Evolutionary conservation across 2,113 vertebrate genomes (phyloP), one percentile per base, ranked within the genome.

Genomic region (Urocynchramus pylzowi): DNA sequence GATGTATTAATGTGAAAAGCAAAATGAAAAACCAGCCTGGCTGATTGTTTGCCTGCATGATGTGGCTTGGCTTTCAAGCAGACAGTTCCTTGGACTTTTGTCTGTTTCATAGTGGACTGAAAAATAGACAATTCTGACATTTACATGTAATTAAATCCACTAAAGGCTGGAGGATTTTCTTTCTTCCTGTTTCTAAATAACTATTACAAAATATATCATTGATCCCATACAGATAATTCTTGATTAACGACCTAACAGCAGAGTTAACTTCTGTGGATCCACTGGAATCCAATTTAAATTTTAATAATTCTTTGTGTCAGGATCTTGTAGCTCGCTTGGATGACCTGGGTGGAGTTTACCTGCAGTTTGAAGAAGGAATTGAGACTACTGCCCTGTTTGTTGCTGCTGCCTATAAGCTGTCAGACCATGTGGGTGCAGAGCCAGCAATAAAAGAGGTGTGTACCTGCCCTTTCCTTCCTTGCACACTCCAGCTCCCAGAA

Each of bases 311-410:
- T 88, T 82, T 33, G 49, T 84, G 28, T 63, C 93, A 99, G 99
- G 99, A 99, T 96, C 98, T 99, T 89, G 99, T 99, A 2, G 99
- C 99, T 67, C 99, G 99, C n/a, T 93, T 99, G 96, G 99, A 99
- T 98, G 99, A 99, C 89, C 97, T 99, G 21, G 99, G 99, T 37
- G 99, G 99, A 23, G 87, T 99, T 70, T 99, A 99, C 97, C 98
- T 99, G 39, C 99, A 99, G 93, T 99, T 99, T 97, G 99, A 99
- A 95, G 99, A 99, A 97, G 99, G 99, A 47, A 98, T 99, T 24
- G 99, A 99, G 97, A 98, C 98, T 7, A 99, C 99, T 1, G 99
- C 99, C 3, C 94, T 99, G 89, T 99, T 99, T 93, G 98, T 99
- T 76, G 98, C 99, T 57, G 99, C 99, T 92, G 99, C 99, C 26